Evolutionary conservation across 2,113 vertebrate genomes (phyloP), one percentile per base, ranked within the genome.

Genomic region (Pao palembangensis): DNA sequence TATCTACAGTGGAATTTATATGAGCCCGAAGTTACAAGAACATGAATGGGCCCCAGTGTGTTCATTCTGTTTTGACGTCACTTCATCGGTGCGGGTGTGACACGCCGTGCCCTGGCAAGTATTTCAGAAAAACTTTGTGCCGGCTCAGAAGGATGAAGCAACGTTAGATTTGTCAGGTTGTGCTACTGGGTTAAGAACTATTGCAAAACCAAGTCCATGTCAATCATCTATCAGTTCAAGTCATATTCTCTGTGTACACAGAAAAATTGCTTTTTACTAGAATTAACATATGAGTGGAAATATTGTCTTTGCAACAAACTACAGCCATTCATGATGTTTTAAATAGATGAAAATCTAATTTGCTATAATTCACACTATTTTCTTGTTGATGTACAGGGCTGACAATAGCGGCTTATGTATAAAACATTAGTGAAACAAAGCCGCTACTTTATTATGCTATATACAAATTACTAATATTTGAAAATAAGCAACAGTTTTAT

Each of bases 1-100:
- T 77, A 89, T 88, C 84, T 75, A 61, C 73, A 82, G 65, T 80
- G 87, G 82, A 90, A 89, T 89, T 89, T 89, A 85, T 85, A 81
- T 81, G 78, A 88, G 82, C 78, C 79, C n/a, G 48, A 70, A 69
- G 84, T 85, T 82, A 73, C 64, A 67, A 78, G 75, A 71, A 71
- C 69, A 86, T 89, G 87, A 90, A 88, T 87, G 78, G 81, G 70
- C 72, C 77, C 75, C 67, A 78, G 67, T 87, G 83, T 87, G 76
- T 74, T 61, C 53, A 66, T 72, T 81, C 62, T 64, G 51, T 58
- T 78, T 68, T 83, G 79, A 84, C 84, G 61, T 89, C 77, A 83
- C 69, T 57, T 75, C 73, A 69, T 81, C 80, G 67, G 62, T 17
- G 59, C 31, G 53, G 61, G 55, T 44, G 79, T 49, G 70, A 74